Evolutionary conservation across 2,888 invertebrate species (phyloP).

Genomic region (Cloeon dipterum): DNA sequence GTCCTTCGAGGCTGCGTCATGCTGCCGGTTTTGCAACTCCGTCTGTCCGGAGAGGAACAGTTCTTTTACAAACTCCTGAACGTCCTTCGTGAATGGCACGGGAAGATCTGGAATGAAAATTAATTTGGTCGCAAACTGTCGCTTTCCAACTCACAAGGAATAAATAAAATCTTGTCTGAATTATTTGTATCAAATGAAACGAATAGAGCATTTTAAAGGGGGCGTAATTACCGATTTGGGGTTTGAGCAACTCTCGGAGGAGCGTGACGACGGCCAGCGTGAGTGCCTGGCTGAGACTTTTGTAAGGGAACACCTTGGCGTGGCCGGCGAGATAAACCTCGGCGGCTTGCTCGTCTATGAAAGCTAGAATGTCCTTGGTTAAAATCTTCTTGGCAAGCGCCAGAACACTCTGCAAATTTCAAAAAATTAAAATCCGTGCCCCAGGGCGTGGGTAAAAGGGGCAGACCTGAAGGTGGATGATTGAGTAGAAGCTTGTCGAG

Average conservation of each 20-base stretch:
- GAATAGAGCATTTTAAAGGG: no score
- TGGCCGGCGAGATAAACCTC: conserved; percentile 44
- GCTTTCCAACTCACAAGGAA: background rate
- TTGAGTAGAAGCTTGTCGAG: conserved; percentile 18
- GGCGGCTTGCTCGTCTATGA: conserved; percentile 62
- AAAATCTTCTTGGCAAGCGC: conserved; percentile 62
- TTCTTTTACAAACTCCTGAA: conserved; percentile 72
- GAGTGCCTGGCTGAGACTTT: conserved; percentile 83
- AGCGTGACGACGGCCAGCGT: conserved; percentile 84
- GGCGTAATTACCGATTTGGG: conserved; percentile 37
- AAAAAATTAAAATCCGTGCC: background rate
- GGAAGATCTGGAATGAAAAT: conserved; percentile 38
- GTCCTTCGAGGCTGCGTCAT: conserved; percentile 6
- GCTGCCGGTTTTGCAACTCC: conserved; percentile 51
- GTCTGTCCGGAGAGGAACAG: conserved; percentile 84
- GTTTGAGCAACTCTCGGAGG: conserved; percentile 69
- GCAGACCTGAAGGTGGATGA: conserved; percentile 38
- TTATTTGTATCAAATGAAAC: background rate
- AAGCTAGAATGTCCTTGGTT: conserved; percentile 57
- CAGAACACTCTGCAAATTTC: conserved; percentile 39
- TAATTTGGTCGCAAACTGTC: no score
- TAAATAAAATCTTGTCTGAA: background rate
- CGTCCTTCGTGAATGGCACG: conserved; percentile 74
- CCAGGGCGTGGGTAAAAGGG: no score
- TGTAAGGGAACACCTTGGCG: conserved; percentile 65